phyloP scores from a whole-genome alignment of 2,888 invertebrate genomes.

The Chalcosyrphus nemorum region DNA sequence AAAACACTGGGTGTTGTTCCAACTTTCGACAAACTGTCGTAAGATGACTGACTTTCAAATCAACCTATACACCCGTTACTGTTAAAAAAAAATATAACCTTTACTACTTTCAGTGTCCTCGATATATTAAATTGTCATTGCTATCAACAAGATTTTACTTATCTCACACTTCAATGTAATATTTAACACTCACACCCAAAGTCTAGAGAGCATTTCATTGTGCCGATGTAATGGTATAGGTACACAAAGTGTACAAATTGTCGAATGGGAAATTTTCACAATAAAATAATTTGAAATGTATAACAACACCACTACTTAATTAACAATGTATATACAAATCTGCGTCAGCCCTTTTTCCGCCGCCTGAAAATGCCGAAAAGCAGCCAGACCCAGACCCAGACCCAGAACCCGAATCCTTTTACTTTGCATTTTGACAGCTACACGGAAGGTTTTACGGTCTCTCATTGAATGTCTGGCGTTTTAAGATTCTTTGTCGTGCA shows the following conservation, averaged over 20 bases:
- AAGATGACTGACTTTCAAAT: no score
- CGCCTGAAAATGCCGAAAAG: neutral
- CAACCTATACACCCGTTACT: no score
- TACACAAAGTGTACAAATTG: constrained; percentile 55
- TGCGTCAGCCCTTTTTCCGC: constrained; percentile 55
- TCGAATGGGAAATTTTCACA: constrained; percentile 60
- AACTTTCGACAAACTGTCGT: no score
- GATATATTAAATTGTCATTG: neutral
- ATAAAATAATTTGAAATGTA: constrained; percentile 72
- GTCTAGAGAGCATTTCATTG: neutral
- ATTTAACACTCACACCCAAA: neutral
- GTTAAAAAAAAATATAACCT: no score
- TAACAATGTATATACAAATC: constrained; percentile 72
- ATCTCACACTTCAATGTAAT: neutral
- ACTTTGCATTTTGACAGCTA: constrained; percentile 73
- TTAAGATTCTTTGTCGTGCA: constrained; percentile 71
- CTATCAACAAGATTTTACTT: neutral
- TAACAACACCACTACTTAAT: constrained; percentile 73
- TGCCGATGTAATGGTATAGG: constrained; percentile 7
- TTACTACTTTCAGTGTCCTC: neutral
- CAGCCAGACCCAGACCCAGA: neutral
- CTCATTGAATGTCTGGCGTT: constrained; percentile 68
- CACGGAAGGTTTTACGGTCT: constrained; percentile 70
- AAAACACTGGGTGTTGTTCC: no score
- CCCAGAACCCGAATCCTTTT: constrained; percentile 66